These are phyloP conservation scores for Cygnus buccinator DNA, from an alignment of 2,113 vertebrate species.

Conservation along the genomic window DNA sequence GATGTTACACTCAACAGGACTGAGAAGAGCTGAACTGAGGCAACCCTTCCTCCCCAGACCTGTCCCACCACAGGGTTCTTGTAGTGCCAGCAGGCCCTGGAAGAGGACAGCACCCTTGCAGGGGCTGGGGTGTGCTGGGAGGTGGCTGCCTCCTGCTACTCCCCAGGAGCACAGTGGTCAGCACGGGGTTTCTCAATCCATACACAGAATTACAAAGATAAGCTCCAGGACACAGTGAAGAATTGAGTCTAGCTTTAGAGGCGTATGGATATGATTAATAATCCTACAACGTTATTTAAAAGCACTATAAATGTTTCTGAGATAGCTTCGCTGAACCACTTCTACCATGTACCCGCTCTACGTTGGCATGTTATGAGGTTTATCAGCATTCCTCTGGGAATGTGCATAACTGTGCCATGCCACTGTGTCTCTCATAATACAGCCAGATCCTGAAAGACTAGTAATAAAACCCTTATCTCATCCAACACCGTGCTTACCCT, in stretches of 20 bases:
- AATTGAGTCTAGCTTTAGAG: not conserved
- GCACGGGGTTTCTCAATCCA: not conserved
- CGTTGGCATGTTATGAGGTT: not conserved
- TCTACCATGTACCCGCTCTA: rapidly evolving
- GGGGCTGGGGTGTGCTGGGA: not conserved
- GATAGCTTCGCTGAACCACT: not conserved
- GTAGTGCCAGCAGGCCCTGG: rapidly evolving
- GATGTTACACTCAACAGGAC: not conserved
- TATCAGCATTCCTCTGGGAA: not conserved
- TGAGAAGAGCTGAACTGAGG: not conserved
- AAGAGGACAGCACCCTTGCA: not conserved
- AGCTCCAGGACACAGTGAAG: not conserved
- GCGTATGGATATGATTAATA: not conserved
- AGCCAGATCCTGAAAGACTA: not conserved
- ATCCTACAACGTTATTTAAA: not conserved
- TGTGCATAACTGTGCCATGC: not conserved
- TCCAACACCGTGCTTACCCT: not conserved
- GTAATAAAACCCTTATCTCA: not conserved
- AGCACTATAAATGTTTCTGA: not conserved
- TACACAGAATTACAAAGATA: not conserved
- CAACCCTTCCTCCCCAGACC: not conserved
- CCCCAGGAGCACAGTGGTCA: rapidly evolving
- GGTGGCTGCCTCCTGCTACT: rapidly evolving
- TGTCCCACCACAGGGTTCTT: rapidly evolving
- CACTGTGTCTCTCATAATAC: not conserved